Evolutionary conservation across 2,113 vertebrate genomes (phyloP).

Genomic region (Actinemys pallida): DNA sequence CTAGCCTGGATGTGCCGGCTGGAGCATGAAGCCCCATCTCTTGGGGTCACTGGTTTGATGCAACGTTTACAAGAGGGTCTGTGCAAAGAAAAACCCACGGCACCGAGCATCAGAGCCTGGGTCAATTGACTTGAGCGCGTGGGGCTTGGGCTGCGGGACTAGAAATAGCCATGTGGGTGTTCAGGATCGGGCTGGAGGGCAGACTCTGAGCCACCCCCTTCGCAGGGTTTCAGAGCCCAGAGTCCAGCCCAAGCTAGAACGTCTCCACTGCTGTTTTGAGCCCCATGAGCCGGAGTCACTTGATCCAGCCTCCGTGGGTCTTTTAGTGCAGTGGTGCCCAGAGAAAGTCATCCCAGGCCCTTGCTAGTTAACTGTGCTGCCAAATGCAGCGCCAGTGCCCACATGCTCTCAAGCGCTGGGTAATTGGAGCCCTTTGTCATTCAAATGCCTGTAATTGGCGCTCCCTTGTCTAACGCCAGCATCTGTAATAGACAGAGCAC

Average conservation of each 20-base stretch:
- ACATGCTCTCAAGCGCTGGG: slow-evolving; percentile 35
- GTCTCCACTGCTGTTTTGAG: background rate
- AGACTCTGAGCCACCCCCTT: no score
- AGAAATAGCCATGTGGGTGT: background rate
- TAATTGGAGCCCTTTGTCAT: slow-evolving; percentile 86
- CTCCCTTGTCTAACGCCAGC: slow-evolving; percentile 74
- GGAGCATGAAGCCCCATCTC: background rate
- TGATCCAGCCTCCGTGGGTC: background rate
- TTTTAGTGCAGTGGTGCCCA: background rate
- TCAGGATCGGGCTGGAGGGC: background rate
- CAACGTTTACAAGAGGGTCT: background rate
- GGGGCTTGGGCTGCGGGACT: background rate
- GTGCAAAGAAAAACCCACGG: background rate
- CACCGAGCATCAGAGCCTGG: background rate
- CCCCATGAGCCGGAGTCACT: background rate
- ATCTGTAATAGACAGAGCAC: slow-evolving; percentile 64
- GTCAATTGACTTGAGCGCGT: background rate
- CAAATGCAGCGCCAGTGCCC: background rate
- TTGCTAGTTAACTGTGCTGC: background rate
- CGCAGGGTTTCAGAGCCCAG: no score
- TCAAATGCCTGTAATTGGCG: slow-evolving; percentile 80
- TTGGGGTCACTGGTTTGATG: background rate
- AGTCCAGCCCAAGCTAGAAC: background rate
- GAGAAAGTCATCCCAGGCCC: rapidly evolving
- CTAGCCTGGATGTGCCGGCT: background rate